Evolutionary conservation across 2,113 vertebrate genomes (phyloP).

Genomic region (Piprites chloris): DNA sequence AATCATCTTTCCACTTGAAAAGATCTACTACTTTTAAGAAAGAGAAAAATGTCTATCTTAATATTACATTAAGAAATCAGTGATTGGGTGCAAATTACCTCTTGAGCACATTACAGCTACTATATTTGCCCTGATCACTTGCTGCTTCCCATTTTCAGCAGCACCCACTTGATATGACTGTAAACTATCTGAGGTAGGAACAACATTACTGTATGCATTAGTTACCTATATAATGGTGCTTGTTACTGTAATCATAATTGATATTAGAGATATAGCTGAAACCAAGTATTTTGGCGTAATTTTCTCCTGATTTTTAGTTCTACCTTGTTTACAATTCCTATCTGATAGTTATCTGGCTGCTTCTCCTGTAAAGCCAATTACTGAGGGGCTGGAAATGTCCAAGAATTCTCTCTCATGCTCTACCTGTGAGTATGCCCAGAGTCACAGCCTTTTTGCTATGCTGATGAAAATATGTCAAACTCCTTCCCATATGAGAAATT

Average conservation of each 20-base stretch:
- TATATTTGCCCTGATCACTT: not conserved
- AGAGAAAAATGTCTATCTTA: not conserved
- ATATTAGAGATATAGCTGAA: not conserved
- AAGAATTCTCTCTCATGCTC: not conserved
- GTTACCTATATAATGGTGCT: not conserved
- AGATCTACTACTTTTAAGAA: not conserved
- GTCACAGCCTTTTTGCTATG: not conserved
- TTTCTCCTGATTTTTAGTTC: not conserved
- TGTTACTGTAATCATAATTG: not conserved
- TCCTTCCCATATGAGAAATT: not conserved
- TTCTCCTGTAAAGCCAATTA: not conserved
- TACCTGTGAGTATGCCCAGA: not conserved
- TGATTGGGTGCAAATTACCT: not conserved
- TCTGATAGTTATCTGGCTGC: not conserved
- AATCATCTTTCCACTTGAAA: not conserved
- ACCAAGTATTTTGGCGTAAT: not conserved
- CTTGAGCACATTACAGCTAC: not conserved
- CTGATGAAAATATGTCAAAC: not conserved
- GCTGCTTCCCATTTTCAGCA: not conserved
- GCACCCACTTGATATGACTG: not conserved
- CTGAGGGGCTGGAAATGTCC: not conserved
- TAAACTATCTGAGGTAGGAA: not conserved
- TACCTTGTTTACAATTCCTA: not conserved
- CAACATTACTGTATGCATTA: accelerated
- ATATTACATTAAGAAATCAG: not conserved